Evolutionary conservation across 2,888 invertebrate species (phyloP), one percentile per base, ranked within the genome.

Genomic region (Galerucella calmariensis): DNA sequence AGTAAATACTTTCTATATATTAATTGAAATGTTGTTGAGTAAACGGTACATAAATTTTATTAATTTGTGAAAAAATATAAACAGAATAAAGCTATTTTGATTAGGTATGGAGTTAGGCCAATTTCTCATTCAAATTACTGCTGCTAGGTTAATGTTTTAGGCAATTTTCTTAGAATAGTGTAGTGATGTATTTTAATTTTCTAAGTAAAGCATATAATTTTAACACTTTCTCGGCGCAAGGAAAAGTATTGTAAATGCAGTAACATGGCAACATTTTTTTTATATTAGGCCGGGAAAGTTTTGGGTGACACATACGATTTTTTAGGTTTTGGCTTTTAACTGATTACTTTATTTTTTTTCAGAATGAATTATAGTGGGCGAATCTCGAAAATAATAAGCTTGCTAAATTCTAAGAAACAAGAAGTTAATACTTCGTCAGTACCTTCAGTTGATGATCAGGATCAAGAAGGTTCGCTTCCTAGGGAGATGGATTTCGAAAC

Each of bases 231-330:
- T 51, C 51, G 51, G 51, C 51, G 51, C 51, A 51, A 51, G 51
- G 51, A 51, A 51, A 51, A 51, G 51, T 51, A 51, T 51, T 51
- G 51, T 51, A 51, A 14, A 14, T 51, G 51, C 51, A 51, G 51
- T 51, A 51, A 51, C n/a, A 41, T 20, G 35, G 41, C 41, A 12
- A 67, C n/a, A 67, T 51, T 58, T 69, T 67, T 67, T 67, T 67
- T 48, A 51, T 67, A 48, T 67, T 67, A n/a, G 20, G 46, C 46
- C 46, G 46, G 46, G 51, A 44, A 65, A 35, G 51, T 51, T 51
- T 51, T 51, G 51, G 51, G 51, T 51, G 51, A 51, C 51, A 51
- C 51, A 51, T 14, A 51, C 51, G 51, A 51, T 51, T 51, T 51
- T 51, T 51, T 51, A 51, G 51, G 51, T 51, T 51, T 51, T 51